A percentile compares a stretch with the other conserved stretches of the same genome.
These are phyloP conservation scores for Trichonephila clavipes DNA, from an alignment of 1,140 invertebrate genomes.

Conservation along the genomic window DNA sequence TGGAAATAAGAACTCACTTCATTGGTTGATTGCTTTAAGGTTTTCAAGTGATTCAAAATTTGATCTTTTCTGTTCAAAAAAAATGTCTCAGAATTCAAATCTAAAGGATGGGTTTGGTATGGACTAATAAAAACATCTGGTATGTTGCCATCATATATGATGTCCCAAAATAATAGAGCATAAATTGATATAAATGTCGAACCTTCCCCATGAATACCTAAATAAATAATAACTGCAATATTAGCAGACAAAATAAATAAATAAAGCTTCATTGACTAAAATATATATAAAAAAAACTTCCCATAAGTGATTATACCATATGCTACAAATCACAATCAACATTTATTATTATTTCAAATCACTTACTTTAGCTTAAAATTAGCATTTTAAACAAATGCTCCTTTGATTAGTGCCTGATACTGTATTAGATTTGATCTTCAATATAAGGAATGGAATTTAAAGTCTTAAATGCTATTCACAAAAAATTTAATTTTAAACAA, in stretches of 20 bases:
- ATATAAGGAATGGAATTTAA: too few relatives aligned
- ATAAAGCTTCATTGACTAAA: too few relatives aligned
- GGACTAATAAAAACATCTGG: constrained; percentile 86
- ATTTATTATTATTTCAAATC: too few relatives aligned
- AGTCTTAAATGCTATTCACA: too few relatives aligned
- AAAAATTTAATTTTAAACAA: background rate
- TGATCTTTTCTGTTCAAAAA: constrained; percentile 83
- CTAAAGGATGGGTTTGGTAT: constrained; percentile 87
- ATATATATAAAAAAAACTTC: too few relatives aligned
- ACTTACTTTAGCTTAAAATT: too few relatives aligned
- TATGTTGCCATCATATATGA: constrained; percentile 85
- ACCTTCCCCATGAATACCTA: constrained; percentile 87
- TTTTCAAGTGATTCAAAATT: constrained; percentile 83
- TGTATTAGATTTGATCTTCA: too few relatives aligned
- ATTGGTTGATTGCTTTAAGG: constrained; percentile 80
- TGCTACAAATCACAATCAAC: too few relatives aligned
- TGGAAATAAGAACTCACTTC: constrained; percentile 78
- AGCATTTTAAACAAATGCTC: too few relatives aligned
- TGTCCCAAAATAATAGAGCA: constrained; percentile 88
- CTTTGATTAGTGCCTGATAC: too few relatives aligned
- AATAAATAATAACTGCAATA: background rate
- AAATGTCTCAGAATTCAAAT: constrained; percentile 86
- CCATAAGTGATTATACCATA: too few relatives aligned
- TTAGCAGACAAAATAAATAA: too few relatives aligned
- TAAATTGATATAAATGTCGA: constrained; percentile 85